These are phyloP conservation scores for Zonitis immaculata DNA, from an alignment of 2,888 invertebrate genomes.

Conservation along the genomic window DNA sequence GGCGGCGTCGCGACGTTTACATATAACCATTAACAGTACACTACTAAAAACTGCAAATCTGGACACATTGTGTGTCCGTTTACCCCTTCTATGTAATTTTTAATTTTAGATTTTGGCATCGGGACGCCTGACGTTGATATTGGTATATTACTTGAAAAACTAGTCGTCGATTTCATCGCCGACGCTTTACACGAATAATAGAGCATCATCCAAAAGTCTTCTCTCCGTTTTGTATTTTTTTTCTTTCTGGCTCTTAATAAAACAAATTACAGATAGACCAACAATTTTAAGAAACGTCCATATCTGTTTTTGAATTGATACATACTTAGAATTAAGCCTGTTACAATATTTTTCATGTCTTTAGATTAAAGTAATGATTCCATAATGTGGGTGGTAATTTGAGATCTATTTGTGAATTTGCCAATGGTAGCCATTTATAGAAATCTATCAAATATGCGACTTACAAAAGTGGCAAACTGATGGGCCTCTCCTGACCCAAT, in stretches of 20 bases:
- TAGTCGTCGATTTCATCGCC: background rate
- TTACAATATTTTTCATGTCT: too few species aligned
- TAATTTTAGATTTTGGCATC: slow-evolving; percentile 62
- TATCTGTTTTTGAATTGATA: background rate
- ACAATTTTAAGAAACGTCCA: background rate
- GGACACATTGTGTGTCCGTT: slow-evolving; percentile 35
- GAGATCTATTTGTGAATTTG: background rate
- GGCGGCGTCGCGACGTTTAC: slow-evolving; percentile 28
- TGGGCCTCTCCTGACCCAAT: too few species aligned
- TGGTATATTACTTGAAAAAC: background rate
- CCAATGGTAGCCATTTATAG: background rate
- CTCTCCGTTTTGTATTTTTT: background rate
- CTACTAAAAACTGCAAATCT: slow-evolving; percentile 46
- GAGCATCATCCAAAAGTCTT: too few species aligned
- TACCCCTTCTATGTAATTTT: slow-evolving; percentile 45
- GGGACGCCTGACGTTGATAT: slow-evolving; percentile 50
- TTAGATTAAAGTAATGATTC: too few species aligned
- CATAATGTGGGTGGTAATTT: background rate
- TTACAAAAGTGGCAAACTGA: too few species aligned
- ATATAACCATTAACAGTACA: slow-evolving; percentile 27
- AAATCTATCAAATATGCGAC: too few species aligned
- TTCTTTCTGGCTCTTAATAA: background rate
- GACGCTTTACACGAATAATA: background rate
- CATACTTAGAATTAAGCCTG: too few species aligned
- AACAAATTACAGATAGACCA: background rate